A percentile compares a stretch with the other conserved stretches of the same genome.
phyloP scores from a whole-genome alignment of 1,140 invertebrate species.

The Lucilia sericata region DNA sequence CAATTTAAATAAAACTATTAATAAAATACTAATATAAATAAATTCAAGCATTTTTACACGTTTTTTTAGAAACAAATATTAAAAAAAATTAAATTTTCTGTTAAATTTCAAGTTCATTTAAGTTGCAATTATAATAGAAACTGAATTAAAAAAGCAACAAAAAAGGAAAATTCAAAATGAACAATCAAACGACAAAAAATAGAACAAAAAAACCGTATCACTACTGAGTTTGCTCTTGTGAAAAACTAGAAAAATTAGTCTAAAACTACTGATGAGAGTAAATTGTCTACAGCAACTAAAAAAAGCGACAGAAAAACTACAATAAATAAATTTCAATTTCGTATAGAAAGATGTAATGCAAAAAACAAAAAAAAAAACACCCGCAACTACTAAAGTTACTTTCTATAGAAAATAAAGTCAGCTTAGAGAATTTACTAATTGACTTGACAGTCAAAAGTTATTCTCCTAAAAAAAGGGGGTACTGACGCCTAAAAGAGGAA shows the following conservation, averaged over 20 bases:
- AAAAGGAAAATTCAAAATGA: not conserved
- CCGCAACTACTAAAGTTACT: conserved; percentile 5
- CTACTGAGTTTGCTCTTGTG: conserved; percentile 8
- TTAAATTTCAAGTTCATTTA: conserved; percentile 25
- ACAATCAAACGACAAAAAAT: not conserved
- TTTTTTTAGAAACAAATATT: not conserved
- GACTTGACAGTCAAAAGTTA: not conserved
- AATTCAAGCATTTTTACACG: conserved; percentile 19
- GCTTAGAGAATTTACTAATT: not conserved
- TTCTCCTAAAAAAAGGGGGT: not conserved
- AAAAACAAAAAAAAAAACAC: not conserved
- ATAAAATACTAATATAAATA: conserved; percentile 13
- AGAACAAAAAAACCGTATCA: conserved; percentile 14
- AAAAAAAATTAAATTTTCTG: conserved; percentile 13
- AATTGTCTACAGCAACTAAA: not conserved
- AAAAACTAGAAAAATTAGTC: conserved; percentile 10
- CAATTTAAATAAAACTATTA: conserved; percentile 25
- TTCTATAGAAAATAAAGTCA: not conserved
- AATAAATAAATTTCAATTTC: not conserved
- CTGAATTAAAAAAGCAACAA: not conserved
- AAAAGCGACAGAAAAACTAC: not conserved
- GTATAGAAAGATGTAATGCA: not conserved
- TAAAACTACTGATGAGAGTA: not conserved
- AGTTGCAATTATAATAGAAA: not conserved
- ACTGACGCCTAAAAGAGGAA: not conserved